Percentiles rank a stretch among this genome's conserved stretches.
Evolutionary conservation across 2,888 invertebrate genomes (phyloP).

Genomic region (Cistogaster globosa): DNA sequence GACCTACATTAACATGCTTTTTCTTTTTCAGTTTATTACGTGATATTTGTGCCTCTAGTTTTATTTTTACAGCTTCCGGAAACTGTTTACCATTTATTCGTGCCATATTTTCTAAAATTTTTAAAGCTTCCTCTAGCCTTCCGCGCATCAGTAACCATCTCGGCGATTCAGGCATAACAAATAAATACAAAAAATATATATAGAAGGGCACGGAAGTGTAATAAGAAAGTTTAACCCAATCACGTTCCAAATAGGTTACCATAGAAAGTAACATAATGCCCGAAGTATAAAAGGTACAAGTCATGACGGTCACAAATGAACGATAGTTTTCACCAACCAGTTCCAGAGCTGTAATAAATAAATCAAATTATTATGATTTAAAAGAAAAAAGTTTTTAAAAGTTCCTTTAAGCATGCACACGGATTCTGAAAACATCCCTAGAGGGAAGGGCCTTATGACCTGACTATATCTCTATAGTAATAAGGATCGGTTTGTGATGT

Average conservation of each 20-base stretch:
- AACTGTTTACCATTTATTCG: slow-evolving; percentile 90
- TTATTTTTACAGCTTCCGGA: slow-evolving; percentile 88
- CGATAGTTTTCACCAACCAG: slow-evolving; percentile 95
- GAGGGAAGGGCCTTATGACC: too few species aligned
- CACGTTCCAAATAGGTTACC: slow-evolving; percentile 92
- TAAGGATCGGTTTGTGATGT: too few species aligned
- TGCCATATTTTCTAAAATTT: slow-evolving; percentile 90
- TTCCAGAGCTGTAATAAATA: slow-evolving; percentile 88
- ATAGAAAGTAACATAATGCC: slow-evolving; percentile 92
- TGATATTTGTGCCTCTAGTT: slow-evolving; percentile 89
- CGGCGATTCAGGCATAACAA: slow-evolving; percentile 94
- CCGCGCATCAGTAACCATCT: slow-evolving; percentile 95
- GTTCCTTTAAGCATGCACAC: background rate
- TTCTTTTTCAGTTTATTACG: slow-evolving; percentile 86
- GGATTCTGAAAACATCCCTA: too few species aligned
- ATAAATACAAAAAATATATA: slow-evolving; percentile 92
- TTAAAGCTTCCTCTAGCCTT: slow-evolving; percentile 91
- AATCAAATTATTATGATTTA: slow-evolving; percentile 2
- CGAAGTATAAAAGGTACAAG: slow-evolving; percentile 94
- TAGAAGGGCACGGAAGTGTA: slow-evolving; percentile 94
- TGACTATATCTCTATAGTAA: too few species aligned
- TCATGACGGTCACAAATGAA: slow-evolving; percentile 96
- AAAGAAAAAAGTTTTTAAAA: background rate
- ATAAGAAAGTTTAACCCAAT: slow-evolving; percentile 92
- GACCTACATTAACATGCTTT: slow-evolving; percentile 83